Evolutionary conservation across 2,888 invertebrate genomes (phyloP).

Genomic region (Carterocephalus palaemon): DNA sequence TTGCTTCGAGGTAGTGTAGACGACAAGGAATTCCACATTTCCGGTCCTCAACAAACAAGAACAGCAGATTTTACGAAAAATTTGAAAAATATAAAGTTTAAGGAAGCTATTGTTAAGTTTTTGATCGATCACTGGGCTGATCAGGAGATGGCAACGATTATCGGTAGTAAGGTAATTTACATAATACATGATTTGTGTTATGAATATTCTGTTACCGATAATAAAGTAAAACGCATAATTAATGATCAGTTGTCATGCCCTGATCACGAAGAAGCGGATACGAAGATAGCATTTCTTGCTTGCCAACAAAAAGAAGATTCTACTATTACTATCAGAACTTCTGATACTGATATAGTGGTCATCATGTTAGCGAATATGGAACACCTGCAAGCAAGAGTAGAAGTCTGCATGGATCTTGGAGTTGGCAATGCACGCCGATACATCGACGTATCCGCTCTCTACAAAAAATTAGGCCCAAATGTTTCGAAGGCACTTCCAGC

Average conservation of each 20-base stretch:
- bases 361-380: conserved; percentile 34
- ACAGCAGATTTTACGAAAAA: conserved; percentile 29
- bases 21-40: conserved; percentile 23
- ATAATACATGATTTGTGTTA: conserved; percentile 24
- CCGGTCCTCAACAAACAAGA: conserved; percentile 28
- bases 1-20: conserved; percentile 24
- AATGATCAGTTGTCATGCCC: conserved; percentile 29
- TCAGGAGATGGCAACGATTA: conserved; percentile 28
- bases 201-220: conserved; percentile 23
- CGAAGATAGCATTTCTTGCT: no score
- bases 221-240: conserved; percentile 25
- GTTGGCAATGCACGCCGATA: not conserved
- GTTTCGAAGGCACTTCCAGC: no score
- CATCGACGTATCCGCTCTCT: not conserved
- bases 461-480: not conserved
- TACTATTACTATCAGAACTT: conserved; percentile 31
- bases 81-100: conserved; percentile 35
- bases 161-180: conserved; percentile 24
- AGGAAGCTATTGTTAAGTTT: conserved; percentile 35
- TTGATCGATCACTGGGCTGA: conserved; percentile 32
- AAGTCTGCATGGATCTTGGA: not conserved
- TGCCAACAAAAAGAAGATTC: no score
- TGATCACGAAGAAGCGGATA: conserved; percentile 35
- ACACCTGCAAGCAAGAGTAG: no score
- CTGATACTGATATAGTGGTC: conserved; percentile 33